Base-by-base conservation (phyloP, 2,113 vertebrate genomes). In the Acanthisitta chloris region DNA sequence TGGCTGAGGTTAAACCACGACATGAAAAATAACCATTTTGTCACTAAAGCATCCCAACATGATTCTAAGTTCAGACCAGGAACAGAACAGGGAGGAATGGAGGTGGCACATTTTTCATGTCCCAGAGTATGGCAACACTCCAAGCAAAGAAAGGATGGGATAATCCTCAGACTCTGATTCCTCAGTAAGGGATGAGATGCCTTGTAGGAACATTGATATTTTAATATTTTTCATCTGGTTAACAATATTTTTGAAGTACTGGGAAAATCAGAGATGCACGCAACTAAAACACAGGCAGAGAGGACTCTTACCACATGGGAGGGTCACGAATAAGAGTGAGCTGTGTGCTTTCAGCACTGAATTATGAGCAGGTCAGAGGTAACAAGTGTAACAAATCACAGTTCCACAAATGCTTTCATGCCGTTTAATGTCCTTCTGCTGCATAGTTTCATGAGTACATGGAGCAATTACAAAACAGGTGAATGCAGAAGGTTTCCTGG, bases 291-390 rank as follows among this genome's bases (percentile, higher is more conserved):
- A 79, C 24, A 64, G n/a, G 20, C 1, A 1, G 31, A 55, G 57
- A 36, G 52, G 34, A 15, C n/a, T 54, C 4, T 5, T 84, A 33
- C 25, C 57, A 59, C 36, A 19, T 2, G 1, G 29, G 29, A 64
- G 7, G 28, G 8, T 71, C 26, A n/a, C 43, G 46, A 66, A 20
- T 46, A 61, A 57, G 36, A 61, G 31, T 29, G 36, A 94, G 45
- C 18, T 34, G 17, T 78, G 24, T 69, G 48, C 66, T 52, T 81
- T 91, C 57, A 94, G 61, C 40, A 52, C 34, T 57, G 71, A 93
- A 61, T 94, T 92, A 88, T 0, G 19, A 76, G 36, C 13, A 69
- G 93, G 89, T 85, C 86, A 89, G 84, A 89, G 81, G 81, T 95
- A 92, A 95, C 3, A 2, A 96, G 81, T 55, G 61, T 85, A 85